Percentiles rank a stretch among this genome's conserved stretches.
Evolutionary conservation across 2,888 invertebrate genomes (phyloP).

Genomic region (Hirudinaria manillensis): DNA sequence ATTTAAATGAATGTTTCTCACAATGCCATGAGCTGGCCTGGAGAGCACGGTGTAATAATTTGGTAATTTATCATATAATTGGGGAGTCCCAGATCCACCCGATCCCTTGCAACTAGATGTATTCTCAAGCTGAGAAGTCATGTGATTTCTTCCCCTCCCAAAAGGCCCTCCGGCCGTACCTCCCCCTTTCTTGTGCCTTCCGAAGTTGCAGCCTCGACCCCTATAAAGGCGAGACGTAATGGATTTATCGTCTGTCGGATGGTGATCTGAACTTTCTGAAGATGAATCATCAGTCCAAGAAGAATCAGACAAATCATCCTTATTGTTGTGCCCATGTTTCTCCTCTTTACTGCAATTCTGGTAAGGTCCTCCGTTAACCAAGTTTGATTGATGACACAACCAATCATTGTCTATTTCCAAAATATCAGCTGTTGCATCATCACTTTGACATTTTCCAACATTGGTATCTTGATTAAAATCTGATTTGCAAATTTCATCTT

Average conservation of each 20-base stretch:
- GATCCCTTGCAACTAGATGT: neutral
- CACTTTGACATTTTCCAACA: too few relatives aligned
- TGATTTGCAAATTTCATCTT: too few relatives aligned
- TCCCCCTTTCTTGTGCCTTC: neutral
- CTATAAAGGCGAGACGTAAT: neutral
- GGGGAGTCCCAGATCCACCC: neutral
- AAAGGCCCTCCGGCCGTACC: neutral
- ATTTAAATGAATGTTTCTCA: conserved; percentile 17
- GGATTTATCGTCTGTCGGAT: too few relatives aligned
- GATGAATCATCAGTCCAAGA: conserved; percentile 1
- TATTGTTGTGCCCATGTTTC: too few relatives aligned
- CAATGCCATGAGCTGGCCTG: conserved; percentile 38
- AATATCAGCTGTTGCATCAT: too few relatives aligned
- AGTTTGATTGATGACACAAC: too few relatives aligned
- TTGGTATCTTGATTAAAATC: neutral
- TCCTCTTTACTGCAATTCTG: too few relatives aligned
- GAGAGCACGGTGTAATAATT: conserved; percentile 48
- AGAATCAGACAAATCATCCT: neutral
- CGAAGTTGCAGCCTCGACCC: neutral
- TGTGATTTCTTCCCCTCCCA: neutral
- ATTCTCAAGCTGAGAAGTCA: neutral
- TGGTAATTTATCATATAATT: conserved; percentile 47
- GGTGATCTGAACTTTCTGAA: neutral
- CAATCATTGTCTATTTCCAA: too few relatives aligned
- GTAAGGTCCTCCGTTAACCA: too few relatives aligned